Conservation (phyloP, 1,140 invertebrate species). For the Archegozetes longisetosus region DNA sequence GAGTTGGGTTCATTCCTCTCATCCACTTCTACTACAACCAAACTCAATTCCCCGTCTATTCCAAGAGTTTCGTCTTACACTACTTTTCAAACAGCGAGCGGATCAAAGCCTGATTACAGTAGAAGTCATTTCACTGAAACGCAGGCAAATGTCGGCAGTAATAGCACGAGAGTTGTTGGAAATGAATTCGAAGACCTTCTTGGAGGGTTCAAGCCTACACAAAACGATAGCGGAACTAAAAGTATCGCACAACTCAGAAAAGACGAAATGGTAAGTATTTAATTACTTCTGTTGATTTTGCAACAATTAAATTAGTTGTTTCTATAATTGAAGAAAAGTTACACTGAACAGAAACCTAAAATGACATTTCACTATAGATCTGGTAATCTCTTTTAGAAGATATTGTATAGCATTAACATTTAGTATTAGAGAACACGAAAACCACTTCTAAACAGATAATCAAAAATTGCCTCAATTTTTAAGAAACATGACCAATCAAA, state of each 20-base stretch:
- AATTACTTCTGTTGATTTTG: too few relatives aligned
- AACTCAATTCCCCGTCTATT: constrained; percentile 5
- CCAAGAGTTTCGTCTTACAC: constrained; percentile 8
- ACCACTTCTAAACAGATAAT: too few relatives aligned
- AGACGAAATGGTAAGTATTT: constrained; percentile 65
- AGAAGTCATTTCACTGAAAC: constrained; percentile 44
- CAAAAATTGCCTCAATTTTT: too few relatives aligned
- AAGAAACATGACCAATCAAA: neutral
- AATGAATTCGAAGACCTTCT: constrained; percentile 73
- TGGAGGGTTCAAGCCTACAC: constrained; percentile 40
- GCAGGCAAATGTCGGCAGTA: neutral
- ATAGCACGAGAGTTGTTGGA: constrained; percentile 26
- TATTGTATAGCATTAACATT: too few relatives aligned
- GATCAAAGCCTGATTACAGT: constrained; percentile 37
- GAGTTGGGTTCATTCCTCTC: constrained; percentile 31
- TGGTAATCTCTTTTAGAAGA: too few relatives aligned
- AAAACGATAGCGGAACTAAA: constrained; percentile 58
- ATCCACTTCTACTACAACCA: neutral
- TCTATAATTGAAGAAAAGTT: too few relatives aligned
- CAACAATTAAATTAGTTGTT: too few relatives aligned
- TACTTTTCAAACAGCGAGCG: constrained; percentile 1
- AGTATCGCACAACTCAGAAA: constrained; percentile 87
- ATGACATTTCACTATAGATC: too few relatives aligned
- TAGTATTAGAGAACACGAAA: too few relatives aligned
- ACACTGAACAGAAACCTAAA: too few relatives aligned